These are phyloP conservation scores for Adelosebastes latens DNA, from an alignment of 2,797 vertebrate genomes.

Conservation along the genomic window DNA sequence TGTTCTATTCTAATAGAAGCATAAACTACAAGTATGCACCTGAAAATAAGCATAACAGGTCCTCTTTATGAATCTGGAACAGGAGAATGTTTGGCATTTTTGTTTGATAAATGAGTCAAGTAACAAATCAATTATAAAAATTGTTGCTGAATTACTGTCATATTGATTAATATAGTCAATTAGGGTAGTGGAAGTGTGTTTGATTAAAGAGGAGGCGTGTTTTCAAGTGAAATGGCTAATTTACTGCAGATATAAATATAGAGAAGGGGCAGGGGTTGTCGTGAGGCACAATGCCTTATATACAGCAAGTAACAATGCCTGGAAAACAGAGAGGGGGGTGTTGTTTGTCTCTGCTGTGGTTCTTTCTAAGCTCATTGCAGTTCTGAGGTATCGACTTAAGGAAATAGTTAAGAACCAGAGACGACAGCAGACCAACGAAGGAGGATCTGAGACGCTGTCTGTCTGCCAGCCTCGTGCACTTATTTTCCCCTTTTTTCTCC, in stretches of 20 bases:
- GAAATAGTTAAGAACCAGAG: conserved; percentile 26
- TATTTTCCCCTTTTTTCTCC: conserved; percentile 20
- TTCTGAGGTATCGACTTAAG: conserved; percentile 12
- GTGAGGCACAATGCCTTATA: not conserved
- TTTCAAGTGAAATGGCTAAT: not conserved
- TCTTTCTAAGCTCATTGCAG: not conserved
- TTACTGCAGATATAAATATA: not conserved
- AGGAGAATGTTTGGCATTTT: not conserved
- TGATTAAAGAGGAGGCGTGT: not conserved
- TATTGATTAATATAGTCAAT: not conserved
- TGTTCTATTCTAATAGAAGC: too few species aligned
- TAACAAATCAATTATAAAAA: not conserved
- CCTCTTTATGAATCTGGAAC: too few species aligned
- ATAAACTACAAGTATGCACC: too few species aligned
- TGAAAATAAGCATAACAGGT: too few species aligned
- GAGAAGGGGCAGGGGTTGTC: not conserved
- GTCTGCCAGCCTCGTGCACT: conserved; percentile 32
- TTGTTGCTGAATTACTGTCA: not conserved
- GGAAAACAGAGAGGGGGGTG: not conserved
- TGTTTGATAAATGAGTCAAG: not conserved
- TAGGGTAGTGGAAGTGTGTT: not conserved
- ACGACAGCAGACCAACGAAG: conserved; percentile 17
- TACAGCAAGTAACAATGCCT: not conserved
- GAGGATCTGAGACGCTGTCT: conserved; percentile 41
- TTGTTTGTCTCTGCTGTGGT: not conserved